Evolutionary conservation across 1,140 invertebrate species (phyloP).

Genomic region (Nixonia krombeini): DNA sequence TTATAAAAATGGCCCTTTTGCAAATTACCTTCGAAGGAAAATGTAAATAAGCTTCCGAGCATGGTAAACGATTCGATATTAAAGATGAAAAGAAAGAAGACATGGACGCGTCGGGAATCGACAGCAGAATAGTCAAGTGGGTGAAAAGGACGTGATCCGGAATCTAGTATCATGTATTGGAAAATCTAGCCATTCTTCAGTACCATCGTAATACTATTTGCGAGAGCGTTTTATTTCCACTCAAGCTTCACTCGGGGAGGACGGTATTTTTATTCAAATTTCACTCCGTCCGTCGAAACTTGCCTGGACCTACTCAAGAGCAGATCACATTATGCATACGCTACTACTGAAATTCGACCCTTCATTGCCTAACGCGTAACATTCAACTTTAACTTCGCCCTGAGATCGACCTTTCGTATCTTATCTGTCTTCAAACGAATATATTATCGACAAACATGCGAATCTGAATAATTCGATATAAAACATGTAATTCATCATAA

Average conservation of each 20-base stretch:
- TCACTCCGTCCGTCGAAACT: no score
- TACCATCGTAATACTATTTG: slow-evolving; percentile 28
- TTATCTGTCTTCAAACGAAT: no score
- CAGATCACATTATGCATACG: no score
- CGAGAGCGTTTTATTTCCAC: slow-evolving; percentile 40
- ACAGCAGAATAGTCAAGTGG: slow-evolving; percentile 39
- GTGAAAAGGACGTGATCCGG: slow-evolving; percentile 45
- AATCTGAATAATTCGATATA: no score
- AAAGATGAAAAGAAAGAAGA: slow-evolving; percentile 13
- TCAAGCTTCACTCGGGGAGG: slow-evolving; percentile 19
- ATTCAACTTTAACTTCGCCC: no score
- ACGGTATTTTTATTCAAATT: slow-evolving; percentile 52
- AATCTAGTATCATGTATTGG: slow-evolving; percentile 48
- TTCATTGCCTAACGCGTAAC: no score
- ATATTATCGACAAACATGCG: no score
- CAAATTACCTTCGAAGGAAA: not conserved
- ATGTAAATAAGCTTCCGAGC: no score
- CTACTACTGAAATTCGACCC: no score
- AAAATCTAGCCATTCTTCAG: slow-evolving; percentile 48
- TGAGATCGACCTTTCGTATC: no score
- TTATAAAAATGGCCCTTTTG: not conserved
- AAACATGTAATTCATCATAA: no score
- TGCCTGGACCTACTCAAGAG: no score
- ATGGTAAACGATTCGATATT: slow-evolving; percentile 5
- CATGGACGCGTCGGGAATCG: slow-evolving; percentile 26